A percentile compares a stretch with the other conserved stretches of the same genome.
These are phyloP conservation scores for Prunella himalayana DNA, from an alignment of 2,113 vertebrate species.

Conservation along the genomic window DNA sequence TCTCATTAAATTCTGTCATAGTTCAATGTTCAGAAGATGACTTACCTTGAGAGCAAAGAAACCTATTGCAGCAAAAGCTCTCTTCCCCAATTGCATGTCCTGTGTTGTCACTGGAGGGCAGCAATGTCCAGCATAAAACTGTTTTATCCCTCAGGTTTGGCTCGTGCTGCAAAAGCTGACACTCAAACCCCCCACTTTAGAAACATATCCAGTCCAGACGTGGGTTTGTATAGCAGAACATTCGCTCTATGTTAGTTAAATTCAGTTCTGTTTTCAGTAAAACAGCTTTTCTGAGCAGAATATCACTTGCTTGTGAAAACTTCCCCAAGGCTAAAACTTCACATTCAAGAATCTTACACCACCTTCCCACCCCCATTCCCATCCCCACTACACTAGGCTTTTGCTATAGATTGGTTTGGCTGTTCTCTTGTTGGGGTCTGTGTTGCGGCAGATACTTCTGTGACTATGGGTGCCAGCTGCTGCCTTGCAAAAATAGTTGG, in stretches of 20 bases:
- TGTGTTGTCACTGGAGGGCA: constrained; percentile 62
- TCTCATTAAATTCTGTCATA: not conserved
- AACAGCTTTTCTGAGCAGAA: not conserved
- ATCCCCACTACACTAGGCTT: rapidly evolving
- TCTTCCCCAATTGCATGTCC: not conserved
- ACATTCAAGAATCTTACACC: not conserved
- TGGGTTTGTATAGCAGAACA: constrained; percentile 27
- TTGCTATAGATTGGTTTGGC: not conserved
- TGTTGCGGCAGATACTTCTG: not conserved
- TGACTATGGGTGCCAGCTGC: not conserved
- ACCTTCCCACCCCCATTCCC: not conserved
- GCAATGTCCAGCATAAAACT: constrained; percentile 35
- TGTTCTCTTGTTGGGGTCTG: not conserved
- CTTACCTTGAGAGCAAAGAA: not conserved
- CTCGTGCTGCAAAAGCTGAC: not conserved
- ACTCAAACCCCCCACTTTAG: rapidly evolving
- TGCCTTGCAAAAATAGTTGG: not conserved
- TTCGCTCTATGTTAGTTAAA: not conserved
- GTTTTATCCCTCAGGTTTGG: not conserved
- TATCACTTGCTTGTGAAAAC: constrained; percentile 1
- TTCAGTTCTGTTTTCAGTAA: not conserved
- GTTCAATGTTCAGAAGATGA: not conserved
- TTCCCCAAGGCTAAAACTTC: not conserved
- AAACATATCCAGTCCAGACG: not conserved
- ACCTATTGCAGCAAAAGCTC: not conserved